Base-by-base conservation (phyloP, 2,797 vertebrate species). In the Neopelma chrysocephalum region DNA sequence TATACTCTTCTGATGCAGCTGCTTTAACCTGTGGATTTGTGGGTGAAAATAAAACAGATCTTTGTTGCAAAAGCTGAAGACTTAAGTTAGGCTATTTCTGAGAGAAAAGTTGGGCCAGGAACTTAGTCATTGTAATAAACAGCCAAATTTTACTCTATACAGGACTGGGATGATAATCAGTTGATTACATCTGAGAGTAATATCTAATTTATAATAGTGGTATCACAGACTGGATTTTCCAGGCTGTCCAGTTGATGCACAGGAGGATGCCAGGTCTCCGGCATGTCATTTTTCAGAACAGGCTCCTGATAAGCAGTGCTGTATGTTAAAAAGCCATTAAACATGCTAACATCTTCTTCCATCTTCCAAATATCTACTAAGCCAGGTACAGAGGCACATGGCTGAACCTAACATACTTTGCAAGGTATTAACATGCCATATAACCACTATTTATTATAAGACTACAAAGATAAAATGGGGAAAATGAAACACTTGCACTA, bases 391-490 rank as follows among this genome's bases (percentile, higher is more conserved):
- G 82, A 90, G 61, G 40, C 68, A 81, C 68, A 17, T 27, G 66
- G 76, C 76, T 95, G 93, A 96, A 87, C 51, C 42, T 75, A 89
- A 93, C 51, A 88, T 66, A 51, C 66, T 95, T 90, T 66, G 27
- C 78, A 58, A 83, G 61, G 34, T 76, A 94, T 66, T 90, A 92
- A 72, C 26, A 12, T 89, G 92, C 82, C 78, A 72, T 76, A 84
- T 72, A 96, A n/a, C 43, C 62, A 56, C 77, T 83, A 84, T 93
- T 94, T 96, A 82, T 88, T 91, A 93, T 38, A 91, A 42, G 81
- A 86, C 72, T 91, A 88, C 42, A 92, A 84, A 95, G 78, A 93
- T n/a, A 4, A 89, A 96, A 91, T 69, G 82, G 94, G 86, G 81
- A 82, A 95, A 92, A 64, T 48, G 1, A 96, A 94, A 69, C 51